These are phyloP conservation scores for Macropodus opercularis DNA, from an alignment of 2,797 vertebrate genomes.

Conservation along the genomic window DNA sequence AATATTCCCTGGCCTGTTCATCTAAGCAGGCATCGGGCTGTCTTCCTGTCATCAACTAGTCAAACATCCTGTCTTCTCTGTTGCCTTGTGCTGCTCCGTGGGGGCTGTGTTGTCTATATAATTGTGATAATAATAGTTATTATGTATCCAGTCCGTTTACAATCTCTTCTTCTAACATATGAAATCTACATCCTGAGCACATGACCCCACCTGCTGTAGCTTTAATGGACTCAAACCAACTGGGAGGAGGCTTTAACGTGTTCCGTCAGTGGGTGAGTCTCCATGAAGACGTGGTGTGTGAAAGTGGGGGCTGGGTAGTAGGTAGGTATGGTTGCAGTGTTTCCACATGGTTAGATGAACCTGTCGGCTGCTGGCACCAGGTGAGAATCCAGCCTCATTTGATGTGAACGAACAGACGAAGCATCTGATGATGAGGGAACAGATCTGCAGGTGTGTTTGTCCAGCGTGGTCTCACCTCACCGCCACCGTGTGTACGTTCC, in stretches of 20 bases:
- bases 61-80: too few relatives aligned
- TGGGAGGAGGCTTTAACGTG: neutral
- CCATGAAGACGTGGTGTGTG: neutral
- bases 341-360: neutral
- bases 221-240: neutral
- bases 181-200: too few relatives aligned
- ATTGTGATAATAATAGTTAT: too few relatives aligned
- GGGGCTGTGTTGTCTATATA: too few relatives aligned
- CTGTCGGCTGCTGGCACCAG: neutral
- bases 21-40: too few relatives aligned
- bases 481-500: neutral
- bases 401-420: constrained; percentile 11
- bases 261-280: neutral
- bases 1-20: too few relatives aligned
- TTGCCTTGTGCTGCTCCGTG: too few relatives aligned
- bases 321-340: neutral
- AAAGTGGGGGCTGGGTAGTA: neutral
- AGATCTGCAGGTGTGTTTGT: neutral
- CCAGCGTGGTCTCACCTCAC: neutral
- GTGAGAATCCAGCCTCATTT: constrained; percentile 24
- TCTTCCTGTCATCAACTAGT: too few relatives aligned
- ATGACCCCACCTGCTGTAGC: too few relatives aligned
- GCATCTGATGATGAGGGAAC: constrained; percentile 2
- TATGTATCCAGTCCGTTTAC: too few relatives aligned
- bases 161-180: too few relatives aligned